These are phyloP conservation scores for Diabrotica balteata DNA, from an alignment of 2,888 invertebrate genomes.

Conservation along the genomic window DNA sequence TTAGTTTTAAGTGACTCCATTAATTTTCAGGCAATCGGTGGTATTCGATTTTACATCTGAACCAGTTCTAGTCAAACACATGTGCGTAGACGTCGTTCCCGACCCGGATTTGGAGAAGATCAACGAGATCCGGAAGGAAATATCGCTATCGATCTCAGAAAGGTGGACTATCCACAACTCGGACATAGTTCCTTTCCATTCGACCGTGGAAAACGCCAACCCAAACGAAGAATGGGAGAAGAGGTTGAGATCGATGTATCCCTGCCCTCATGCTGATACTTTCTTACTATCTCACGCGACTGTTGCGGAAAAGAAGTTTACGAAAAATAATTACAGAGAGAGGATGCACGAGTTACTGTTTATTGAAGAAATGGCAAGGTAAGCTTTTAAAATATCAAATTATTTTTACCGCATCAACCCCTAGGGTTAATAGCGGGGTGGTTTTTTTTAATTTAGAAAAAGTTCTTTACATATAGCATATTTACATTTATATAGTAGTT, in stretches of 20 bases:
- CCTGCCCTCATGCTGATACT: conserved; percentile 70
- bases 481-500: no score
- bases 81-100: conserved; percentile 80
- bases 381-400: not conserved
- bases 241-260: conserved; percentile 68
- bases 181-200: conserved; percentile 56
- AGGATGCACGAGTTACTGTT: conserved; percentile 78
- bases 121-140: conserved; percentile 67
- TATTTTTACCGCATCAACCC: no score
- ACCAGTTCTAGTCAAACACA: conserved; percentile 69
- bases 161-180: conserved; percentile 64
- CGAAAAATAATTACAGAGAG: conserved; percentile 73
- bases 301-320: conserved; percentile 68
- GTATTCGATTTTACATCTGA: conserved; percentile 77
- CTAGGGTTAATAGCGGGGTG: no score
- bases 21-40: conserved; percentile 67
- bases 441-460: no score
- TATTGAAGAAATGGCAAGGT: conserved; percentile 79
- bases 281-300: conserved; percentile 74
- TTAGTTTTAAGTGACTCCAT: no score
- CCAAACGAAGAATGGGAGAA: conserved; percentile 62
- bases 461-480: no score
- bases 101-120: conserved; percentile 70
- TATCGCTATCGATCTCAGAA: conserved; percentile 68
- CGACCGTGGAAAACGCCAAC: conserved; percentile 44